phyloP scores from a whole-genome alignment of 2,113 vertebrate genomes.

The Zapornia atra region DNA sequence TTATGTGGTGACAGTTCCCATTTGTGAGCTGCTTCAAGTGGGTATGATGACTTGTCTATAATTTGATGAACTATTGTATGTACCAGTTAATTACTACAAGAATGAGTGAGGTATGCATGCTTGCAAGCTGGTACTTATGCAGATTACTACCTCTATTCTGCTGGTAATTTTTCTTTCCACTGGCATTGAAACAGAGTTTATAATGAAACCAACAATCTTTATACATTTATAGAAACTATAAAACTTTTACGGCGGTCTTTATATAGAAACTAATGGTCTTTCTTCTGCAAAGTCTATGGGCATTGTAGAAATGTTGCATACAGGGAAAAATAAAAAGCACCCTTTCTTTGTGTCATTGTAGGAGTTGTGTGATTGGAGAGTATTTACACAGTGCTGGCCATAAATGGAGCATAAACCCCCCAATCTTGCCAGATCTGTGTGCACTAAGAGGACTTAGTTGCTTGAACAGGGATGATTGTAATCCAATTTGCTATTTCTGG shows the following conservation, averaged over 20 bases:
- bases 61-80: slow-evolving; percentile 48
- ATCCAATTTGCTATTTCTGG: slow-evolving; percentile 50
- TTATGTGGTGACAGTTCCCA: not conserved
- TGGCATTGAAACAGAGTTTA: slow-evolving; percentile 63
- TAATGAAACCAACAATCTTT: slow-evolving; percentile 76
- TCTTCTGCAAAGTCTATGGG: slow-evolving; percentile 64
- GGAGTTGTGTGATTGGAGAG: slow-evolving; percentile 53
- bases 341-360: slow-evolving; percentile 68
- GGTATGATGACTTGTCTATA: slow-evolving; percentile 1
- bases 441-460: slow-evolving; percentile 20
- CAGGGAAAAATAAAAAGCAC: slow-evolving; percentile 68
- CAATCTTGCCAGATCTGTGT: not conserved
- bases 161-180: slow-evolving; percentile 74
- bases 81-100: slow-evolving; percentile 44
- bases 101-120: slow-evolving; percentile 17
- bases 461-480: slow-evolving; percentile 47
- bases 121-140: slow-evolving; percentile 20
- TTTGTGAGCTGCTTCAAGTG: not conserved
- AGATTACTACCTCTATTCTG: slow-evolving; percentile 59
- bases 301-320: slow-evolving; percentile 62
- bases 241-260: slow-evolving; percentile 77
- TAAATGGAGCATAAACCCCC: slow-evolving; percentile 53
- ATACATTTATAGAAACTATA: slow-evolving; percentile 78
- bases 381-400: slow-evolving; percentile 31
- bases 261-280: slow-evolving; percentile 77